Conservation (phyloP, 2,113 vertebrate species). For the Xenopus laevis region DNA sequence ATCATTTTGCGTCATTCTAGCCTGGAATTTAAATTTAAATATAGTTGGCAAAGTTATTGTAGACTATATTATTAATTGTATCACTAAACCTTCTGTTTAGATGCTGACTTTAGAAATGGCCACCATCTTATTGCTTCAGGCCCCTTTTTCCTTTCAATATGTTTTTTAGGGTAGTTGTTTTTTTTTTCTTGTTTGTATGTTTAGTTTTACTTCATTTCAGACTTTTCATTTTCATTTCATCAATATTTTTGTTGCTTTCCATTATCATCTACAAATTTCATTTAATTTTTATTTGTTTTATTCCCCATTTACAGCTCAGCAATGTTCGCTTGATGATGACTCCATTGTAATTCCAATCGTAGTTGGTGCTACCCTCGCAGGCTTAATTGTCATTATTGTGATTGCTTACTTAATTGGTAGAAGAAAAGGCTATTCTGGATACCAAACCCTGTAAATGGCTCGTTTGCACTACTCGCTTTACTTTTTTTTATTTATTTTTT, state of each 20-base stretch:
- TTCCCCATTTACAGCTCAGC: slow-evolving; percentile 90
- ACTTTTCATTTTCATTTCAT: slow-evolving; percentile 13
- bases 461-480: slow-evolving; percentile 47
- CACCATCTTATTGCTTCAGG: too few species aligned
- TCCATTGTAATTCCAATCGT: slow-evolving; percentile 97
- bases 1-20: too few species aligned
- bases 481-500: not conserved
- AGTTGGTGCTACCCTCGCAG: slow-evolving; percentile 94
- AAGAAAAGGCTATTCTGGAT: slow-evolving; percentile 96
- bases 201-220: not conserved
- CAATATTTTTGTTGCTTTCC: slow-evolving; percentile 44
- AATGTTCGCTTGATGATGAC: slow-evolving; percentile 94
- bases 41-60: too few species aligned
- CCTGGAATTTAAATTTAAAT: too few species aligned
- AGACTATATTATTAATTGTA: too few species aligned
- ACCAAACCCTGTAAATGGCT: slow-evolving; percentile 84
- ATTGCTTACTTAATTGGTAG: slow-evolving; percentile 97
- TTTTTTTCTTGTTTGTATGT: not conserved
- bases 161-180: too few species aligned
- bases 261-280: slow-evolving; percentile 52
- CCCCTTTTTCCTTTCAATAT: too few species aligned
- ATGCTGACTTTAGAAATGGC: too few species aligned
- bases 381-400: slow-evolving; percentile 96
- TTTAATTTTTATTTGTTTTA: slow-evolving; percentile 67
- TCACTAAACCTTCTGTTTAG: too few species aligned